phyloP scores from a whole-genome alignment of 2,797 vertebrate genomes.

The Artibeus lituratus region DNA sequence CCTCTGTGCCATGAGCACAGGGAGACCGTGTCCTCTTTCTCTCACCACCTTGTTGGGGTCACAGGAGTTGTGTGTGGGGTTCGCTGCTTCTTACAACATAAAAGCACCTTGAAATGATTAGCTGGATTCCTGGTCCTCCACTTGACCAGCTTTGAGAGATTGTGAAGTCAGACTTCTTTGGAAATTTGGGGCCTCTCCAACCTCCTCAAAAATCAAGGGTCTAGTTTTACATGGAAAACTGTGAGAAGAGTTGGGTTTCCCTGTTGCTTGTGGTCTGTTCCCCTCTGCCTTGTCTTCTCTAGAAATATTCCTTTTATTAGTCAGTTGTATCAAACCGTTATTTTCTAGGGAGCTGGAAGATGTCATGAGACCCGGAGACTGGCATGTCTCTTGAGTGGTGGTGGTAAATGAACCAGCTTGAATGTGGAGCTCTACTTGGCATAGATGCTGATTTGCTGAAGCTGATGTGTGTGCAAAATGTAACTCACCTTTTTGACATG shows the following conservation, averaged over 20 bases:
- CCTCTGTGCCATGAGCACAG: neutral
- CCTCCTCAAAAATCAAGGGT: neutral
- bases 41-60: neutral
- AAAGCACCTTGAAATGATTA: neutral
- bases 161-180: neutral
- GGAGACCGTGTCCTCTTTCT: neutral
- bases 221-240: neutral
- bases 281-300: neutral
- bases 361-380: conserved; percentile 28
- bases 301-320: neutral
- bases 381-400: neutral
- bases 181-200: neutral
- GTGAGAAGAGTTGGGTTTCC: neutral
- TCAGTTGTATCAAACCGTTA: neutral
- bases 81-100: neutral
- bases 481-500: neutral
- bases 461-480: neutral
- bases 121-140: neutral
- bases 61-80: no score
- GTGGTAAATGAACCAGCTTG: neutral
- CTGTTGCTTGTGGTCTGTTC: neutral
- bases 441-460: neutral
- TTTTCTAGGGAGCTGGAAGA: neutral
- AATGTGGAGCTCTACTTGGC: neutral
- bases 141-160: neutral